A percentile compares a stretch with the other conserved stretches of the same genome.
These are phyloP conservation scores for Otis tarda DNA, from an alignment of 2,113 vertebrate genomes.

Conservation along the genomic window DNA sequence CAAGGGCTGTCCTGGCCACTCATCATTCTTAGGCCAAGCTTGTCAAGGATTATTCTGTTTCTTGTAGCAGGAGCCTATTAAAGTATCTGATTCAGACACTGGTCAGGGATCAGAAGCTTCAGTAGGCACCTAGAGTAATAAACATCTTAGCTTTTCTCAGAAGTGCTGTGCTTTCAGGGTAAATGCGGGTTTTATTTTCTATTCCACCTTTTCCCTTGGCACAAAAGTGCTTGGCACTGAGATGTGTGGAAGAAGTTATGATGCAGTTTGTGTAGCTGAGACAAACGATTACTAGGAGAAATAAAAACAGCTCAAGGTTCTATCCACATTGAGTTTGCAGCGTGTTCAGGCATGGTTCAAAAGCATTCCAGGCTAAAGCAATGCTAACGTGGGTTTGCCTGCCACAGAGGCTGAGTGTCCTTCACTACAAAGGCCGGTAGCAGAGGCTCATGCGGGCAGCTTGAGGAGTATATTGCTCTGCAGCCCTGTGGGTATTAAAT, in stretches of 20 bases:
- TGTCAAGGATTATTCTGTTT: not conserved
- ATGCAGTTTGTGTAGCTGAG: not conserved
- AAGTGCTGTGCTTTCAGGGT: conserved; percentile 11
- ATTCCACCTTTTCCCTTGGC: conserved; percentile 6
- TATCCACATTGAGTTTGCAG: not conserved
- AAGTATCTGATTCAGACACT: not conserved
- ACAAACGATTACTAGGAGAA: not conserved
- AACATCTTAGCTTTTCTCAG: not conserved
- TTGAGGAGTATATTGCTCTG: not conserved
- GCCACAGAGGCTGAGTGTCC: not conserved
- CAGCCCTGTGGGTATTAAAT: not conserved
- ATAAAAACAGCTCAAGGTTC: conserved; percentile 18
- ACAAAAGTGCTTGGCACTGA: not conserved
- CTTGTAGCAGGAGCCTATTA: not conserved
- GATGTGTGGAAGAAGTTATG: not conserved
- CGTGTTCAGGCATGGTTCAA: conserved; percentile 24
- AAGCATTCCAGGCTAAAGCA: conserved; percentile 15
- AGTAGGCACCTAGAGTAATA: not conserved
- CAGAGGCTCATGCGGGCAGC: not conserved
- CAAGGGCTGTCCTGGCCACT: not conserved
- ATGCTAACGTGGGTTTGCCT: not conserved
- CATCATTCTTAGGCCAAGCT: not conserved
- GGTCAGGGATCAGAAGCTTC: not conserved
- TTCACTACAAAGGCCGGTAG: conserved; percentile 33
- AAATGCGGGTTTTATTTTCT: conserved; percentile 23